phyloP scores from a whole-genome alignment of 2,797 vertebrate genomes.

The Gymnocypris eckloni region DNA sequence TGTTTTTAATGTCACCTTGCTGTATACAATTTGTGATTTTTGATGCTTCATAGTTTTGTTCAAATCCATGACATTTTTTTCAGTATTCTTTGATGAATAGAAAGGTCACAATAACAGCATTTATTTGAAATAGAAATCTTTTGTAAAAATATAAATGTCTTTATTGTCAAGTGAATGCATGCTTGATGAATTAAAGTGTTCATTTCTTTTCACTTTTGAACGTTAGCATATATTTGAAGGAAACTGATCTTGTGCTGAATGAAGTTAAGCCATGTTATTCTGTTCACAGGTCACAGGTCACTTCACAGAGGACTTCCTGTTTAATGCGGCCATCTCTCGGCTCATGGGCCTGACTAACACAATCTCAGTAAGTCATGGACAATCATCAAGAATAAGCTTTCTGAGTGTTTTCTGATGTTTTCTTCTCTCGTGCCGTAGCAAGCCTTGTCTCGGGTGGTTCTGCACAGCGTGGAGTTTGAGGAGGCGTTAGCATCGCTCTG shows the following conservation, averaged over 20 bases:
- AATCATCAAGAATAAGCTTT: background rate
- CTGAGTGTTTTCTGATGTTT: background rate
- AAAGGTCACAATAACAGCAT: background rate
- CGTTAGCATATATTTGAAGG: background rate
- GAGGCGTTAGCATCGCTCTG: slow-evolving; percentile 86
- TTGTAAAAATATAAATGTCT: background rate
- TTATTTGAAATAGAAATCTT: background rate
- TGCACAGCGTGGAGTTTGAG: slow-evolving; percentile 92
- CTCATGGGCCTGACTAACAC: slow-evolving; percentile 91
- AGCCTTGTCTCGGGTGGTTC: slow-evolving; percentile 76
- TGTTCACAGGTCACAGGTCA: slow-evolving; percentile 84
- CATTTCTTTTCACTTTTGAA: background rate
- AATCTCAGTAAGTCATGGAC: slow-evolving; percentile 82
- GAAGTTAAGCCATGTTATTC: slow-evolving; percentile 26
- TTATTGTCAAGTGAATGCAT: background rate
- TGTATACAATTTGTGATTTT: background rate
- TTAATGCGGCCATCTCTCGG: slow-evolving; percentile 90
- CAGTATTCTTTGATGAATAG: background rate
- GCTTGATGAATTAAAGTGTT: background rate
- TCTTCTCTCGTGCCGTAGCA: slow-evolving; percentile 73
- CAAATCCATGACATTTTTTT: background rate
- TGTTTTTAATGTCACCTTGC: background rate
- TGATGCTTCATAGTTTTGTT: background rate
- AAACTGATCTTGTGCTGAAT: background rate
- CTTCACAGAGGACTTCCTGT: slow-evolving; percentile 89